Evolutionary conservation across 2,797 vertebrate genomes (phyloP), one percentile per base, ranked within the genome.

Genomic region (Anableps anableps): DNA sequence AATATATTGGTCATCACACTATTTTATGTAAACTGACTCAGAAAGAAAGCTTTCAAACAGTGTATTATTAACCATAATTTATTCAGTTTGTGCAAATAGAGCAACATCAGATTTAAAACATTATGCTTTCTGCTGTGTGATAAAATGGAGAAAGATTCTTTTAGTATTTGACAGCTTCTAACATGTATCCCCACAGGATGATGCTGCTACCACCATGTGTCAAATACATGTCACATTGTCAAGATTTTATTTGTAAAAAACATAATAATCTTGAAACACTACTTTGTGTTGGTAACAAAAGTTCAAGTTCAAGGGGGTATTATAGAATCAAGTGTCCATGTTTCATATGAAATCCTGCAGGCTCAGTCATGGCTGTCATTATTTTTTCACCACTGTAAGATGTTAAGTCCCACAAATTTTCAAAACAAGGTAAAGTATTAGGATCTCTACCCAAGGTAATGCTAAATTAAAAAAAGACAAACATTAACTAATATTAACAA

Each of bases 281-380:
- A 10, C 53, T 58, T 29, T 21, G 10, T 11, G 51, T 53, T 3
- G 51, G 53, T n/a, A 55, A 55, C 10, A 58, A 58, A 13, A 14
- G 6, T n/a, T n/a, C n/a, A 58, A 0, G 0, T 29, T 58, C 26
- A 58, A 58, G 53, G 26, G 53, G n/a, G 36, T 53, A 36, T n/a
- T 47, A 29, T 51, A 26, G 36, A 72, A 76, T 70, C 66, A 73
- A 82, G 72, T 72, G 70, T 72, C 47, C 45, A 74, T 21, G 48
- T 34, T 68, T 80, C 74, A 26, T 29, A 79, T 80, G 36, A 82
- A 75, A 88, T 81, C 82, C 76, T 53, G 38, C 62, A 80, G 72
- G 23, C 66, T 85, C 80, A 85, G 85, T 72, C 80, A 68, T 70
- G 68, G 26, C 23, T n/a, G 72, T 21, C 73, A 34, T 17, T 41